Percentiles rank a stretch among this genome's conserved stretches.
These are phyloP conservation scores for Danaus melanippus DNA, from an alignment of 1,140 invertebrate genomes.

Conservation along the genomic window DNA sequence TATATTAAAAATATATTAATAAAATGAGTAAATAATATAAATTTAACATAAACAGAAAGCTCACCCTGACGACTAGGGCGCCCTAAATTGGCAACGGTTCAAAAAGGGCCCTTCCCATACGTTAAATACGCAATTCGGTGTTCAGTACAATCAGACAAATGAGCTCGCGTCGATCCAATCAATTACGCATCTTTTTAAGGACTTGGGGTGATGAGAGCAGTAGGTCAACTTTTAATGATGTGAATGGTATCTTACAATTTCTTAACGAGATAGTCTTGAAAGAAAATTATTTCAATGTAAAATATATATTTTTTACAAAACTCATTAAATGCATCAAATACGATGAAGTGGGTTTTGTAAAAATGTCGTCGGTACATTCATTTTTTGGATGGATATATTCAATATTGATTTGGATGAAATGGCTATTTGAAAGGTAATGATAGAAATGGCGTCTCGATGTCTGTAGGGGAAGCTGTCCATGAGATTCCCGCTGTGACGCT, in stretches of 20 bases:
- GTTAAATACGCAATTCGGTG: slow-evolving; percentile 66
- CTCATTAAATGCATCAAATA: too few species aligned
- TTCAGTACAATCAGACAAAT: slow-evolving; percentile 65
- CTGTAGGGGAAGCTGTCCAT: slow-evolving; percentile 38
- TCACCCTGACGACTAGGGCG: slow-evolving; percentile 33
- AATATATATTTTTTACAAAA: too few species aligned
- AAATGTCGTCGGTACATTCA: too few species aligned
- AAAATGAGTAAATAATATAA: slow-evolving; percentile 37
- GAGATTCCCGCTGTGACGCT: slow-evolving; percentile 44
- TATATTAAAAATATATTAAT: slow-evolving; percentile 7
- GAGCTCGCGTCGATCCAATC: slow-evolving; percentile 62
- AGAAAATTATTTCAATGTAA: too few species aligned
- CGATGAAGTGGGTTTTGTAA: too few species aligned
- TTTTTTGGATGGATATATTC: too few species aligned
- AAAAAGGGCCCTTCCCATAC: slow-evolving; percentile 60
- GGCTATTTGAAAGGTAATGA: slow-evolving; percentile 8
- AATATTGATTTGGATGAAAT: too few species aligned
- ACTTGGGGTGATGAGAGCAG: slow-evolving; percentile 26
- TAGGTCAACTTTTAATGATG: background rate
- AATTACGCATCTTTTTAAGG: slow-evolving; percentile 60
- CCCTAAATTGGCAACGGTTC: slow-evolving; percentile 63
- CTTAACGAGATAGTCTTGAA: too few species aligned
- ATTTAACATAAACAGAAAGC: slow-evolving; percentile 47
- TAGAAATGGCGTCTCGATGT: slow-evolving; percentile 34
- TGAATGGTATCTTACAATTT: too few species aligned